Evolutionary conservation across 1,140 invertebrate species (phyloP).

Genomic region (Augochlora pura): DNA sequence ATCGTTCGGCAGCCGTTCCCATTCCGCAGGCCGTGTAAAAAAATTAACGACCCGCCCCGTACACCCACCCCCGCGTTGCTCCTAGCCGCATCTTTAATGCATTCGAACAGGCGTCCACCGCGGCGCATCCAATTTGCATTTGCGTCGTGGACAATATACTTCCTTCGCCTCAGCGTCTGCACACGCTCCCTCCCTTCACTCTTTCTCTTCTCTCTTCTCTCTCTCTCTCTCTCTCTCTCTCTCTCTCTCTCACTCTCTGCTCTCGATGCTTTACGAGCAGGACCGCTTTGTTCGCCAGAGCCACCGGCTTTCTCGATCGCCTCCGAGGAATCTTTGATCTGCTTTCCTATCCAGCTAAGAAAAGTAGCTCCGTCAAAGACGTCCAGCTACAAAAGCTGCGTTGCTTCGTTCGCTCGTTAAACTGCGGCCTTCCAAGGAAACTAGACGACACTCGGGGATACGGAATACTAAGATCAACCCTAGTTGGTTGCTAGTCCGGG

Average conservation of each 20-base stretch:
- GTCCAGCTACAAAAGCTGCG: background rate
- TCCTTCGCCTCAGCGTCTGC: background rate
- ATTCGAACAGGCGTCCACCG: conserved; percentile 27
- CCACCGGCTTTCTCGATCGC: background rate
- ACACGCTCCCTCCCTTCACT: no score
- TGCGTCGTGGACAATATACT: conserved; percentile 49
- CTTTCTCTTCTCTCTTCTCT: no score
- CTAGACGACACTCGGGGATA: background rate
- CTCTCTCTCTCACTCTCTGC: no score
- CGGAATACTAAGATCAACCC: background rate
- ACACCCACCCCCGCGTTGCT: background rate
- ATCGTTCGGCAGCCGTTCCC: conserved; percentile 29
- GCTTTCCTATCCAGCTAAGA: background rate
- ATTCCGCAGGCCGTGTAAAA: conserved; percentile 46
- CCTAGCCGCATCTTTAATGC: conserved; percentile 30
- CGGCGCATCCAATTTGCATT: conserved; percentile 55
- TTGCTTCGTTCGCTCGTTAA: background rate
- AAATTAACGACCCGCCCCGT: conserved; percentile 55
- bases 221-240: no score
- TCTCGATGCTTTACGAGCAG: no score
- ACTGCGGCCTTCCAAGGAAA: background rate
- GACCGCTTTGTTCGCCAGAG: background rate
- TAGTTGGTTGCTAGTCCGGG: no score
- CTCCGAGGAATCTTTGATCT: background rate
- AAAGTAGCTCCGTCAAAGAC: background rate